These are phyloP conservation scores for Portevinia maculata DNA, from an alignment of 2,888 invertebrate genomes.

Conservation along the genomic window DNA sequence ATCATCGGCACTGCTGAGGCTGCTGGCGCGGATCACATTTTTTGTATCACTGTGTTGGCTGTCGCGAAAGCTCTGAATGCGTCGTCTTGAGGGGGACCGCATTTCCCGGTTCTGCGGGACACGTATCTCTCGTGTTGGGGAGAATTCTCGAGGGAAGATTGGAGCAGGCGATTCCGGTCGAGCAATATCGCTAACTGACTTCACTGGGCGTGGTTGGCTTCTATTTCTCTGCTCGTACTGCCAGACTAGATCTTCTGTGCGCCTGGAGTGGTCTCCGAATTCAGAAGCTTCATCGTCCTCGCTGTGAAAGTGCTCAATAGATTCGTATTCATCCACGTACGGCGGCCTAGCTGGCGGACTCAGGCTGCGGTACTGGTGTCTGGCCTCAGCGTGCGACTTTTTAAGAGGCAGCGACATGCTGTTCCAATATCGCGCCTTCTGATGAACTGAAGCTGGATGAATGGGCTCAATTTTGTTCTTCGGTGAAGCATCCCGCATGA, in stretches of 20 bases:
- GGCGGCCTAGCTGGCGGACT: conserved; percentile 76
- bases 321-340: conserved; percentile 48
- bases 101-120: conserved; percentile 83
- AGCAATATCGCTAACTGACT: conserved; percentile 76
- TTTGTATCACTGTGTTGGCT: conserved; percentile 78
- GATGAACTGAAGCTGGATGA: conserved; percentile 86
- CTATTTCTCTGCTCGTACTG: conserved; percentile 84
- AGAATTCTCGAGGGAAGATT: conserved; percentile 76
- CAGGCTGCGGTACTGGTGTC: conserved; percentile 85
- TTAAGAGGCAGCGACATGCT: conserved; percentile 84
- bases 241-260: conserved; percentile 81
- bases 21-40: conserved; percentile 85
- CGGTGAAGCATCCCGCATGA: conserved; percentile 84
- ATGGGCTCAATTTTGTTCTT: conserved; percentile 77
- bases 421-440: conserved; percentile 88
- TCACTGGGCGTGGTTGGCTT: conserved; percentile 85
- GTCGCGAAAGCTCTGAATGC: conserved; percentile 84
- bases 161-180: conserved; percentile 76
- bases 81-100: conserved; percentile 87
- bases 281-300: conserved; percentile 79
- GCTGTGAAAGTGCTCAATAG: conserved; percentile 49
- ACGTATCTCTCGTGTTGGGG: conserved; percentile 80
- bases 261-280: conserved; percentile 77
- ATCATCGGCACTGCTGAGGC: conserved; percentile 86
- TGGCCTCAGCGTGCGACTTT: conserved; percentile 88